These are phyloP conservation scores for Halocynthia roretzi DNA, from an alignment of 23 tunicate genomes.

Conservation along the genomic window DNA sequence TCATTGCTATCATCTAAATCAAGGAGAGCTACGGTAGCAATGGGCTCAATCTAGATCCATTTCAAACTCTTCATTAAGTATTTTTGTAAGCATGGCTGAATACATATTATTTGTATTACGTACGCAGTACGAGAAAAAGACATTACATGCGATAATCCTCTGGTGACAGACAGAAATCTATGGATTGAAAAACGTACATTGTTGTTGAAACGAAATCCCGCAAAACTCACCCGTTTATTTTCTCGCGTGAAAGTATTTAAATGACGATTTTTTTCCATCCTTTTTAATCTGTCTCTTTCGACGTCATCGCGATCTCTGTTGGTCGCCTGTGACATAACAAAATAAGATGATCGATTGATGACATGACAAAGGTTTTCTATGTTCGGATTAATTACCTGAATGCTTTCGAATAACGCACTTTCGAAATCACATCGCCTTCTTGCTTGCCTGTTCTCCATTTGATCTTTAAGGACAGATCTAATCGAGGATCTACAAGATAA, in stretches of 20 bases:
- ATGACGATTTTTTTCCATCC: conserved; percentile 54
- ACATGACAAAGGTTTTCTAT: too few relatives aligned
- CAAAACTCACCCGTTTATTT: conserved; percentile 65
- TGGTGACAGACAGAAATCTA: too few relatives aligned
- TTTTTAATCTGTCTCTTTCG: conserved; percentile 38
- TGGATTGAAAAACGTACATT: too few relatives aligned
- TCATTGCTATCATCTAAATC: too few relatives aligned
- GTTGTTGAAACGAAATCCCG: neutral
- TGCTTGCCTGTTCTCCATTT: conserved; percentile 60
- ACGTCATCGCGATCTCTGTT: conserved; percentile 50
- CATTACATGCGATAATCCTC: too few relatives aligned
- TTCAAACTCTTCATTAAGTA: too few relatives aligned
- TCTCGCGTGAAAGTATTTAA: conserved; percentile 57
- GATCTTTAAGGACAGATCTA: conserved; percentile 53
- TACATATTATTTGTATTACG: too few relatives aligned
- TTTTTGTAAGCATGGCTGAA: too few relatives aligned
- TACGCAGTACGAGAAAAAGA: too few relatives aligned
- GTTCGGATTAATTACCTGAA: neutral
- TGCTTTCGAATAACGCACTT: conserved; percentile 44
- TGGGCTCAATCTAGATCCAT: too few relatives aligned
- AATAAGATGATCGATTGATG: neutral
- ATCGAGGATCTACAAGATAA: conserved; percentile 48
- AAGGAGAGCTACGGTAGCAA: too few relatives aligned
- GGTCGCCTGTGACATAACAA: conserved; percentile 14
- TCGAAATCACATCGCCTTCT: conserved; percentile 27